Base-by-base conservation (phyloP, 2,888 invertebrate species). In the Stenurella melanura region DNA sequence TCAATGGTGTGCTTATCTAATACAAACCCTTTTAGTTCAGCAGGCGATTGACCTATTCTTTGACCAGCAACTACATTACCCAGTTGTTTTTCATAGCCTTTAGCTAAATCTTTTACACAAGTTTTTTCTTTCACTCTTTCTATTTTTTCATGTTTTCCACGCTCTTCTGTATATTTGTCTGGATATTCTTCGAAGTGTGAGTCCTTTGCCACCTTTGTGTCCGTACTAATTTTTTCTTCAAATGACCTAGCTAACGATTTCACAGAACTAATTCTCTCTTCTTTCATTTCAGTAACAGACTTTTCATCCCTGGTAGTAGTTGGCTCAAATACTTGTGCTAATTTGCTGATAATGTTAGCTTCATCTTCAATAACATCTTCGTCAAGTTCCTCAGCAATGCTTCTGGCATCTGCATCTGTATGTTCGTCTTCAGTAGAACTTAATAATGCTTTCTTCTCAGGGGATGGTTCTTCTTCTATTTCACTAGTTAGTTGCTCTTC, bases 401-500 rank as follows among this genome's bases (percentile, higher is more conserved):
- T 76, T 74, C 75, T 77, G 77, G 79, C 79, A 69, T 80, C 78
- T 70, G 80, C 76, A 34, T 77, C 79, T 66, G 81, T 80, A 67
- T 82, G 78, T 75, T 84, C 83, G 21, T 84, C 83, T 72, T 84
- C 81, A 50, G 83, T 66, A 50, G 81, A 81, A 63, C 80, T 78
- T 11, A 80, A 54, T 34, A 86, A 73, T 7, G 90, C 87, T 87
- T 91, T 91, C 74, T 89, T 88, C 85, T 91, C 91, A 3, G 90
- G 91, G 0, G 89, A 89, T 11, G 89, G 87, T 76, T 90, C 89
- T 78, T 90, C 90, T 84, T 91, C 91, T 54, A 90, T 86, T 84
- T 91, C 90, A 34, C 89, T 88, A 83, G 90, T 90, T 7, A 91
- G 83, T 80, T 91, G 90, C 81, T 91, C 91, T 78, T 90, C 90